phyloP scores from a whole-genome alignment of 2,113 vertebrate species.

The Excalfactoria chinensis region DNA sequence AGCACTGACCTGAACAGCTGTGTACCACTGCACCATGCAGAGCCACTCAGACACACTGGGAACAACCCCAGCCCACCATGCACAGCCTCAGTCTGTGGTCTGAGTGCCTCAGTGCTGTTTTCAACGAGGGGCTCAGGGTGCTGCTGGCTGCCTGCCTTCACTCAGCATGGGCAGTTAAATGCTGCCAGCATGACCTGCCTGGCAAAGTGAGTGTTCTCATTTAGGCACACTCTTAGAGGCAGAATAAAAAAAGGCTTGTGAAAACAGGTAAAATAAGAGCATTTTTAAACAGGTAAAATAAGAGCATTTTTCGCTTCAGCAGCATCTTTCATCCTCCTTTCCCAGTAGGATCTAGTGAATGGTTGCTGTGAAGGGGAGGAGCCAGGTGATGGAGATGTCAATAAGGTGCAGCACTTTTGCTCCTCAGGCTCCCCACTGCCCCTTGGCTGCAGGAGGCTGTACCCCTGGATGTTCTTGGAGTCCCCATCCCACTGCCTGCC shows the following conservation, averaged over 20 bases:
- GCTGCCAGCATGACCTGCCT: background rate
- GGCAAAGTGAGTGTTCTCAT: background rate
- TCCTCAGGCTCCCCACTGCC: background rate
- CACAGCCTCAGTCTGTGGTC: too few species aligned
- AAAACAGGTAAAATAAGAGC: background rate
- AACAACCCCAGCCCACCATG: background rate
- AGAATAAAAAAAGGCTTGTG: background rate
- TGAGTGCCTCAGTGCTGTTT: too few species aligned
- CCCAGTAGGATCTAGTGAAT: background rate
- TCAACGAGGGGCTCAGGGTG: background rate
- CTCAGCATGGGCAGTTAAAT: too few species aligned
- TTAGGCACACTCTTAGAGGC: background rate
- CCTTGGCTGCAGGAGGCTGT: background rate
- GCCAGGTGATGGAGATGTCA: background rate
- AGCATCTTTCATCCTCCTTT: background rate
- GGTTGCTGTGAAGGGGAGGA: background rate
- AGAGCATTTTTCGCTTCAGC: background rate
- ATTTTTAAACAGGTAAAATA: background rate
- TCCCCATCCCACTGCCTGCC: too few species aligned
- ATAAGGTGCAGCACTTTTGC: too few species aligned
- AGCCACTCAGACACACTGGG: background rate
- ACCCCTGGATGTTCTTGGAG: background rate
- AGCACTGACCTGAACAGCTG: background rate
- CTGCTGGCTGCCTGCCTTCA: background rate
- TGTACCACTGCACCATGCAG: background rate